phyloP scores from a whole-genome alignment of 2,888 invertebrate genomes.

The Andrena praecox region DNA sequence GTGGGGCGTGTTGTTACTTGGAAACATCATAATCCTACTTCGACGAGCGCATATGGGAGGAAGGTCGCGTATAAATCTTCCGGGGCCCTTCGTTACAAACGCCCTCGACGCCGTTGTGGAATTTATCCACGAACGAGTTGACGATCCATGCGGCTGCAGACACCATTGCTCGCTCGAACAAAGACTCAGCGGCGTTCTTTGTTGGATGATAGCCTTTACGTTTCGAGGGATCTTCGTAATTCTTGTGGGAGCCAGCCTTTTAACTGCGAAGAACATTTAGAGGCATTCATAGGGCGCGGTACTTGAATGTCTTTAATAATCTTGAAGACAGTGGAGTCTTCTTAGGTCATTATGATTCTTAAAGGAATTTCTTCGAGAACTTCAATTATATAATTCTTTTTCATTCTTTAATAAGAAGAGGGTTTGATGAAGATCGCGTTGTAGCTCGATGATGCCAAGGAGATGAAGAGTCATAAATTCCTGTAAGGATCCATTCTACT shows the following conservation, averaged over 20 bases:
- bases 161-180: constrained; percentile 30
- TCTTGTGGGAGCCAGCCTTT: neutral
- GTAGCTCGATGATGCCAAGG: too few species aligned
- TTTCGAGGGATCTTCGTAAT: constrained; percentile 37
- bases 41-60: constrained; percentile 54
- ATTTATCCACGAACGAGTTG: constrained; percentile 67
- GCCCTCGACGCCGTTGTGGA: constrained; percentile 58
- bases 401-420: too few species aligned
- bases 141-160: constrained; percentile 38
- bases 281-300: neutral
- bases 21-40: constrained; percentile 80
- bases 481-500: too few species aligned
- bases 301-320: neutral
- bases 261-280: neutral
- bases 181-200: constrained; percentile 35
- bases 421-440: too few species aligned
- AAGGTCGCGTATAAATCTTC: constrained; percentile 71
- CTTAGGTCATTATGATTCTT: too few species aligned
- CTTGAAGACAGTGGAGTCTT: neutral
- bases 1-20: constrained; percentile 74
- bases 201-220: constrained; percentile 11
- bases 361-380: too few species aligned
- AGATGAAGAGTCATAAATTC: too few species aligned
- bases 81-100: constrained; percentile 61
- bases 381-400: too few species aligned